These are phyloP conservation scores for Dasysyrphus tricinctus DNA, from an alignment of 2,888 invertebrate species.

Conservation along the genomic window DNA sequence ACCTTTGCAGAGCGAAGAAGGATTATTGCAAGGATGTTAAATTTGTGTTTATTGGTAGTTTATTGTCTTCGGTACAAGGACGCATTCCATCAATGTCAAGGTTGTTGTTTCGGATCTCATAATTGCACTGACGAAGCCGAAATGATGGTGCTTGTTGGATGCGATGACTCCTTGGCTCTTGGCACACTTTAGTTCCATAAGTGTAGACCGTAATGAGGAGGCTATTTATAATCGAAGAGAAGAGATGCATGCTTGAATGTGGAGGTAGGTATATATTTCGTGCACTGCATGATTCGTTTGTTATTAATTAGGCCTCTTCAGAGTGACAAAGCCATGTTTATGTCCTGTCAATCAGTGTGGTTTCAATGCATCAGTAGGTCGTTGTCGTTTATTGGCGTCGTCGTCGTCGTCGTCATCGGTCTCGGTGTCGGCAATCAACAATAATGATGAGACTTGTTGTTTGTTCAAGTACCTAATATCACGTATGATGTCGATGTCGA, in stretches of 20 bases:
- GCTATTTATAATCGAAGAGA: conserved; percentile 63
- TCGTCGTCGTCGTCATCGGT: background rate
- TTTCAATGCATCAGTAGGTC: conserved; percentile 61
- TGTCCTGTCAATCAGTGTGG: conserved; percentile 74
- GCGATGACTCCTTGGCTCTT: conserved; percentile 53
- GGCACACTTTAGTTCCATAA: conserved; percentile 67
- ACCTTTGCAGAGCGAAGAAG: conserved; percentile 56
- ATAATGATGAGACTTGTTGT: conserved; percentile 44
- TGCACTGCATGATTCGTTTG: conserved; percentile 68
- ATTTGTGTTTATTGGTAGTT: conserved; percentile 60
- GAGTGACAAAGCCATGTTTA: conserved; percentile 71
- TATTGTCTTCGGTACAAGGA: conserved; percentile 68
- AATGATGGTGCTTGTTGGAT: conserved; percentile 47
- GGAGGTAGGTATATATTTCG: conserved; percentile 5
- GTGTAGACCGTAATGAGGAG: conserved; percentile 68
- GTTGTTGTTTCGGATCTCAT: conserved; percentile 52
- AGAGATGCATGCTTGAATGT: conserved; percentile 3
- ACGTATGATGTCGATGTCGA: conserved; percentile 39
- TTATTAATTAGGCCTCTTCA: conserved; percentile 76
- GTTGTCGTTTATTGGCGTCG: conserved; percentile 24
- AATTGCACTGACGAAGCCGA: conserved; percentile 64
- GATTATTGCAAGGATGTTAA: conserved; percentile 66
- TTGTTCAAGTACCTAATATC: conserved; percentile 23
- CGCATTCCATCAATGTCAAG: conserved; percentile 75
- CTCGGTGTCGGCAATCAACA: conserved; percentile 7